Base-by-base conservation (phyloP, 2,113 vertebrate genomes). In the Labrus mixtus region DNA sequence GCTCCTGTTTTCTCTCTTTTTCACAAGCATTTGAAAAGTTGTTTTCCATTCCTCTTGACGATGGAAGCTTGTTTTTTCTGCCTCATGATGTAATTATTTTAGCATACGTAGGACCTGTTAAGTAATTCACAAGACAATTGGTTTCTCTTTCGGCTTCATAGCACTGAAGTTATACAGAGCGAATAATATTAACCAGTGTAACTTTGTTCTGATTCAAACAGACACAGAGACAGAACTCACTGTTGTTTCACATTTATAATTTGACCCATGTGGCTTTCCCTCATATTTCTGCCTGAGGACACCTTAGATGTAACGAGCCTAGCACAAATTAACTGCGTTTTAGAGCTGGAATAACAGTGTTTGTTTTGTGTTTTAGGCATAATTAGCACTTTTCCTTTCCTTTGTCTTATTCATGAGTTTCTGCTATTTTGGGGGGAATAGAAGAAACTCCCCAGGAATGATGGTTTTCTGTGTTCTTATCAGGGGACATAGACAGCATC, bases 401-500 rank as follows among this genome's bases (percentile, higher is more conserved):
- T 78, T 50, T 45, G 56, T 68, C 56, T 39, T 65, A 25, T 12
- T 50, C 6, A 53, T 50, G 17, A 41, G 6, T 60, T 54, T 23
- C 15, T 68, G n/a, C 41, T 78, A 37, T 33, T 33, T 25, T 85
- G 78, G 46, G n/a, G n/a, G 53, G 15, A 82, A 43, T 23, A 17
- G 17, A 61, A 69, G 45, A 12, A 33, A 17, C 6, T 58, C 15
- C 29, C 56, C 16, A 1, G 39, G 17, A 48, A 19, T 54, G 10
- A 43, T 43, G 54, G 15, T 25, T 60, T 36, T 58, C 20, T 37
- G 37, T 72, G 23, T 22, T 23, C 53, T 29, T 61, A 33, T 43
- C 79, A 95, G 95, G 95, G 7, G 87, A 95, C 0, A 68, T 94
- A 12, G 92, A 94, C 10, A 92, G 61, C 90, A 95, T 99, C 85